Evolutionary conservation across 2,113 vertebrate genomes (phyloP), one percentile per base, ranked within the genome.

Genomic region (Tenrec ecaudatus): DNA sequence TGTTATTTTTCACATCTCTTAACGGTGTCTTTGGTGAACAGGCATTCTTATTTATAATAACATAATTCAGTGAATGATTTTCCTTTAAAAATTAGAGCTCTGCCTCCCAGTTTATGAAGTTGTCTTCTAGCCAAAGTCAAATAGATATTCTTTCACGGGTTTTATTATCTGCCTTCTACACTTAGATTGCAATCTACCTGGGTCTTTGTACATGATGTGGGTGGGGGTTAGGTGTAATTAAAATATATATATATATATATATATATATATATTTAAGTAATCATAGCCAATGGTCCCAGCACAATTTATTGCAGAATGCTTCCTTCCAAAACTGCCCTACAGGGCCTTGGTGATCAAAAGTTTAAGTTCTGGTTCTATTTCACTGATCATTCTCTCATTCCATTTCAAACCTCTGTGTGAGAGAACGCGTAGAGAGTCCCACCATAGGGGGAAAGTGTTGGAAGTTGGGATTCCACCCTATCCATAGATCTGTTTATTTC

Each of bases 121-220:
- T 60, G 66, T 79, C n/a, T 17, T 17, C n/a, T 60, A 40, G 29
- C 78, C 78, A 80, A 87, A 17, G 12, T 86, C 22, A 57, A 36
- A 33, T 19, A 79, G 12, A 78, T 53, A 40, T 38, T 84, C 38
- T 85, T 82, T 82, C 82, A 82, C 31, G 93, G 60, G 53, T 64
- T 92, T 90, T 71, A 69, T 66, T 33, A 47, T 81, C 76, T 68
- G 31, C 43, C 31, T 88, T 95, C 84, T 84, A 87, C 15, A 71
- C 68, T 68, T 89, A 81, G 33, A 29, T 77, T 92, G 40, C 1
- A 89, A 14, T 69, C n/a, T 19, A 60, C 25, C 15, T 82, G 31
- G 38, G 83, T 53, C n/a, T 40, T 88, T 78, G n/a, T 31, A 14
- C 60, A 69, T 84, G n/a, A 75, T 92, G 58, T 58, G n/a, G 16